Evolutionary conservation across 1,140 invertebrate genomes (phyloP).

Genomic region (Brachionus manjavacas): DNA sequence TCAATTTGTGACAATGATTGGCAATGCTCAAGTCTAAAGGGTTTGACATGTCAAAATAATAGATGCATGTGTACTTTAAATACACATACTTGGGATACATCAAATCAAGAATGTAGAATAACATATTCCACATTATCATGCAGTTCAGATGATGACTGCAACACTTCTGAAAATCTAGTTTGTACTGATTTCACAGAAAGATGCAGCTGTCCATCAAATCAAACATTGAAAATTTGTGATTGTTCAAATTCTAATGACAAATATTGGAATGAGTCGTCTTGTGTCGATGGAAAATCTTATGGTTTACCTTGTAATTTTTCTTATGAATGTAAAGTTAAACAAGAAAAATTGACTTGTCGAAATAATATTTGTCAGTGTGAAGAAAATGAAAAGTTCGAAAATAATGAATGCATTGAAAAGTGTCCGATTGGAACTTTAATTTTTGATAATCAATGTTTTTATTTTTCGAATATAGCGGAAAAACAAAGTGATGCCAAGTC

Average conservation of each 20-base stretch:
- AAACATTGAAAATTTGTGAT: background rate
- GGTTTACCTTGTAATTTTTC: background rate
- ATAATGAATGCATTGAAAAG: background rate
- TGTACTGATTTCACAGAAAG: background rate
- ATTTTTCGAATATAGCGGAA: background rate
- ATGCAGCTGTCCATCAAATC: background rate
- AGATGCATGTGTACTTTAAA: background rate
- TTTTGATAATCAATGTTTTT: background rate
- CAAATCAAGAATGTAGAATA: background rate
- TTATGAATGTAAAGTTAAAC: background rate
- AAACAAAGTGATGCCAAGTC: background rate
- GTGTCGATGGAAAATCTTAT: background rate
- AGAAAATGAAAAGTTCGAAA: background rate
- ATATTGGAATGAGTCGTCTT: background rate
- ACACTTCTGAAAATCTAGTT: background rate
- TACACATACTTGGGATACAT: background rate
- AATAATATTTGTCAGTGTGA: background rate
- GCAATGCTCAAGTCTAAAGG: background rate
- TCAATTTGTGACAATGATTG: background rate
- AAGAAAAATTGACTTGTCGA: background rate
- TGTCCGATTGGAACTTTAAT: background rate
- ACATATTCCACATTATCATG: background rate
- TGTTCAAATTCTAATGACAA: background rate
- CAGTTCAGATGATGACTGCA: background rate
- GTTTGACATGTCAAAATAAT: background rate